Conservation (phyloP, 1,140 invertebrate species). For the Trichoplusia ni region DNA sequence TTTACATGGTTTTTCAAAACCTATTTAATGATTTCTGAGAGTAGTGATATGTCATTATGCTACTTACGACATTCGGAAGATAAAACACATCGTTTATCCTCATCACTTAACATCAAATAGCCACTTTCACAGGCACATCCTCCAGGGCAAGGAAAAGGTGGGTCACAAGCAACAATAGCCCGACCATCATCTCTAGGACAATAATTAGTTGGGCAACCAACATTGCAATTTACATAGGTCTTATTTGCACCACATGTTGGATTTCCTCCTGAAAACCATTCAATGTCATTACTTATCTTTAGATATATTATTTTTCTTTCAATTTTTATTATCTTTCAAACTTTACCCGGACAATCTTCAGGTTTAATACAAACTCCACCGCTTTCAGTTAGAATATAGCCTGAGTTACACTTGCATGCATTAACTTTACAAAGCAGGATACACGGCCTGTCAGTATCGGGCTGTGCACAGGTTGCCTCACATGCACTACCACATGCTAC, state of each 20-base stretch:
- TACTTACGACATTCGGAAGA: conserved; percentile 35
- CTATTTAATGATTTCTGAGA: too few species aligned
- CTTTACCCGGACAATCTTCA: conserved; percentile 50
- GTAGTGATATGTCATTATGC: too few species aligned
- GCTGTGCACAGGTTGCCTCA: background rate
- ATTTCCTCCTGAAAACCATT: background rate
- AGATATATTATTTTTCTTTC: too few species aligned
- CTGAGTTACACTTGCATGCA: conserved; percentile 31
- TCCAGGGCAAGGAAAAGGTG: background rate
- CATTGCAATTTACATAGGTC: background rate
- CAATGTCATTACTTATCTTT: too few species aligned
- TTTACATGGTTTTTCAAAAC: too few species aligned
- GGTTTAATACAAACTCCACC: conserved; percentile 42
- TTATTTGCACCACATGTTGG: background rate
- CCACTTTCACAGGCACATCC: conserved; percentile 29
- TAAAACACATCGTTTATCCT: conserved; percentile 37
- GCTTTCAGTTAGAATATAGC: conserved; percentile 33
- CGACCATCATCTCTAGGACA: background rate
- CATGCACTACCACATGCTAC: background rate
- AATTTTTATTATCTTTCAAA: too few species aligned
- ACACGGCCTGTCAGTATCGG: background rate
- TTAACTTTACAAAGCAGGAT: background rate
- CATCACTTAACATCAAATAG: conserved; percentile 31
- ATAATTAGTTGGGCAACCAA: background rate
- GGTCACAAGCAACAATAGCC: background rate